Evolutionary conservation across 2,888 invertebrate genomes (phyloP).

Genomic region (Andrena haemorrhoa): DNA sequence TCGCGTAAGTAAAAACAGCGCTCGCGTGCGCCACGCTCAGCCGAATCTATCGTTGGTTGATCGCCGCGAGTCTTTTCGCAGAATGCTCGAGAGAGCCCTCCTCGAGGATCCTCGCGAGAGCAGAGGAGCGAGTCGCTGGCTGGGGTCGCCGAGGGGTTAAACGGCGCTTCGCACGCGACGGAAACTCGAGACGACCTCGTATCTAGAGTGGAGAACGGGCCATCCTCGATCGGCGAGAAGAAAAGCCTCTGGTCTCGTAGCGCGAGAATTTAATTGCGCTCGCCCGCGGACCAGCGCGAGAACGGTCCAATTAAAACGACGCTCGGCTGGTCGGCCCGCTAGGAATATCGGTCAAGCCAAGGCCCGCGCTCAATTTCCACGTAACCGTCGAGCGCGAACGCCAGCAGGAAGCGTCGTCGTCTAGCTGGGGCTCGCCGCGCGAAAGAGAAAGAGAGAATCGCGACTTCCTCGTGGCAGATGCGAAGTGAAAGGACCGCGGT

Average conservation of each 20-base stretch:
- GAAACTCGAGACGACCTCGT: slow-evolving; percentile 2
- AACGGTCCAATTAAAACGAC: slow-evolving; percentile 39
- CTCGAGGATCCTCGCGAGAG: too few species aligned
- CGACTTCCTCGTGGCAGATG: slow-evolving; percentile 55
- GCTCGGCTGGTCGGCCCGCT: slow-evolving; percentile 1
- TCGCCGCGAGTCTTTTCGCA: background rate
- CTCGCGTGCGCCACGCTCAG: background rate
- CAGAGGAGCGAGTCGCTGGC: too few species aligned
- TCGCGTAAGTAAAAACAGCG: background rate
- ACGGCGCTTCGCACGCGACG: background rate
- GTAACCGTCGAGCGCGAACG: slow-evolving; percentile 39
- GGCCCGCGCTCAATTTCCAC: slow-evolving; percentile 58
- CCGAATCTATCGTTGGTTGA: background rate
- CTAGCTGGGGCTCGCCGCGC: background rate
- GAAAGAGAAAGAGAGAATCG: background rate
- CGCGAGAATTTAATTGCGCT: slow-evolving; percentile 26
- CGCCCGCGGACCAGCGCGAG: background rate
- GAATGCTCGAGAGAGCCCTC: background rate
- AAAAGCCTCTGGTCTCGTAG: background rate
- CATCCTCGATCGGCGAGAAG: background rate
- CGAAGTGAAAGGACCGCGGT: slow-evolving; percentile 51
- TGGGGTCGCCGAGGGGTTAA: background rate
- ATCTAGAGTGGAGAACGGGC: background rate
- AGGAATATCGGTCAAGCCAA: slow-evolving; percentile 62
- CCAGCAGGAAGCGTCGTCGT: slow-evolving; percentile 38